Base-by-base conservation (phyloP, 2,888 invertebrate genomes). In the Microdon myrmicae region DNA sequence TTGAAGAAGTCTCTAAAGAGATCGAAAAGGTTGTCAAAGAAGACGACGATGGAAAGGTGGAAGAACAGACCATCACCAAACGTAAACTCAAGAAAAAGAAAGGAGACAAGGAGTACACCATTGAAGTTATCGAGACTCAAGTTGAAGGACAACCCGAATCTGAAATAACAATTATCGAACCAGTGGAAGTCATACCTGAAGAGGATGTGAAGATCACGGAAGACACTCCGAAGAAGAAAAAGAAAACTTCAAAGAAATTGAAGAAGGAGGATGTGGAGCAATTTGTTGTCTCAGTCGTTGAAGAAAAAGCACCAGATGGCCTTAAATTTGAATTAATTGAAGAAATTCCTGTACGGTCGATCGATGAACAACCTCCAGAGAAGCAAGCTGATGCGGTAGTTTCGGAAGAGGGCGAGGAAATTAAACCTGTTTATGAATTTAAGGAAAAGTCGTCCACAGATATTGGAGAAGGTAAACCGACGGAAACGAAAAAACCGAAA, bases 31-130 rank as follows among this genome's bases (percentile, higher is more conserved):
- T 68, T 6, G 68, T 68, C 2, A 70, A 72, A 10, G 73, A 74
- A 20, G 53, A 59, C 2, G 70, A 72, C 10, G 75, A 75, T 43
- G 79, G 77, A 1, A 76, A 75, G 41, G 67, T 74, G 1, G 74
- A 74, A 14, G 74, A 73, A 51, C 76, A 76, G 28, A 77, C 73
- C 3, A 76, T 75, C 0, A 82, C 80, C 4, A 83, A 79, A 58
- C 81, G 81, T 1, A 75, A 79, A 3, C 78, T 82, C 2, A 83
- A 79, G 67, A 81, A 80, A 45, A 76, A 73, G 45, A 78, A 76
- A 31, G 82, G 80, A 1, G 71, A 72, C 0, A 81, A 82, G 37
- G 72, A 79, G 56, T 81, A 82, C 69, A 72, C 81, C 7, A 82
- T 83, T 1, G 81, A 81, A 66, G 71, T 75, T 9, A 74, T 79